These are phyloP conservation scores for Mylabris sibirica DNA, from an alignment of 2,888 invertebrate species.

Conservation along the genomic window DNA sequence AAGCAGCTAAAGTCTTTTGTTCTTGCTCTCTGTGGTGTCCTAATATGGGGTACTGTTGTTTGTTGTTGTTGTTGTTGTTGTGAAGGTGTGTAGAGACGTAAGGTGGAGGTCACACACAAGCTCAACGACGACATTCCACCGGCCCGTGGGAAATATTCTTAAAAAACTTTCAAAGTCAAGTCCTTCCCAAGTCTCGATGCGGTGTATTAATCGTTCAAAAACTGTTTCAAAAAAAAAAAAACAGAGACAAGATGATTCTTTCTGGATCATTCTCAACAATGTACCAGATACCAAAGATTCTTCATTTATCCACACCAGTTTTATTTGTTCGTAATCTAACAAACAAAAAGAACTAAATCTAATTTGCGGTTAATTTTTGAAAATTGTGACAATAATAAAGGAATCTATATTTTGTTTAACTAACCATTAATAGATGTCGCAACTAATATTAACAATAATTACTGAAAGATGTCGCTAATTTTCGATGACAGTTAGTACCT, in stretches of 20 bases:
- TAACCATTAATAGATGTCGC: no score
- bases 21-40: slow-evolving; percentile 46
- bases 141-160: slow-evolving; percentile 56
- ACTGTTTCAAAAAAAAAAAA: background rate
- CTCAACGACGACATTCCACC: slow-evolving; percentile 55
- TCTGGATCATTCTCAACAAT: background rate
- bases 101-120: slow-evolving; percentile 40
- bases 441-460: no score
- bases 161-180: slow-evolving; percentile 20
- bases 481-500: no score
- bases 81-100: slow-evolving; percentile 29
- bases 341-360: no score
- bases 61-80: background rate
- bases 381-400: no score
- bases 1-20: slow-evolving; percentile 49
- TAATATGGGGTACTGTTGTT: slow-evolving; percentile 41
- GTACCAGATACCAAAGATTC: background rate
- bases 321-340: no score
- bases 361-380: no score
- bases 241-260: background rate
- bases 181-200: background rate
- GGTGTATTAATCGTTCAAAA: background rate
- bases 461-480: no score
- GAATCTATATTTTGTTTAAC: no score
- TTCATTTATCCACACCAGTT: no score